A percentile compares a stretch with the other conserved stretches of the same genome.
Evolutionary conservation across 2,113 vertebrate species (phyloP).

Genomic region (Electrona antarctica): DNA sequence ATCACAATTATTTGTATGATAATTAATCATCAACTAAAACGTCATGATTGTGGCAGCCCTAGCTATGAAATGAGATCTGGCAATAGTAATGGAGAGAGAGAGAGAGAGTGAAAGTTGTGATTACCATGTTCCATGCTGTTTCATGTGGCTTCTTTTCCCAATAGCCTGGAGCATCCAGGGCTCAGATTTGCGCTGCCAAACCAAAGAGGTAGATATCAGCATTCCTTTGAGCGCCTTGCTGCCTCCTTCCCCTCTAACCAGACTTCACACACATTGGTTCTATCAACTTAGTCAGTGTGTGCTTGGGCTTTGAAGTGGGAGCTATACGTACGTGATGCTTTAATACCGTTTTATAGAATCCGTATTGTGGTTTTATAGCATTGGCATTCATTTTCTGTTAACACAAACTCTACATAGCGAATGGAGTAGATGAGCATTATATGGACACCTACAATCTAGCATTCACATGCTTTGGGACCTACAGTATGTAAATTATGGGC

Average conservation of each 20-base stretch:
- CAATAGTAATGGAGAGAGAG: constrained; percentile 5
- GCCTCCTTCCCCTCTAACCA: constrained; percentile 38
- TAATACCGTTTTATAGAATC: constrained; percentile 29
- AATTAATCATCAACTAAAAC: no score
- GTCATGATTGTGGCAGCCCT: no score
- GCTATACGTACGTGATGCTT: constrained; percentile 21
- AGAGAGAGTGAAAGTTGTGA: constrained; percentile 43
- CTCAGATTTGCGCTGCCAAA: constrained; percentile 58
- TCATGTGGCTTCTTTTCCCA: constrained; percentile 59
- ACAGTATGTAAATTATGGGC: not conserved
- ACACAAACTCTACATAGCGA: constrained; percentile 7
- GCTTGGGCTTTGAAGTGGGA: constrained; percentile 52
- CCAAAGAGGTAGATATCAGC: constrained; percentile 67
- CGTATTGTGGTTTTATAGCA: constrained; percentile 18
- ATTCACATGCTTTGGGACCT: not conserved
- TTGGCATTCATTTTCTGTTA: constrained; percentile 41
- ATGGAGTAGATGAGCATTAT: constrained; percentile 6
- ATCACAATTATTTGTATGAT: no score
- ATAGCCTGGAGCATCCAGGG: constrained; percentile 50
- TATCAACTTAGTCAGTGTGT: constrained; percentile 45
- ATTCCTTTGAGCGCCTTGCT: constrained; percentile 54
- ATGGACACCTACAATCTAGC: not conserved
- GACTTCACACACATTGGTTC: constrained; percentile 54
- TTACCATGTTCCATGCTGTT: constrained; percentile 63
- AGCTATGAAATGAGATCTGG: no score